These are phyloP conservation scores for Oscheius onirici DNA, from an alignment of 2,888 invertebrate species.

Conservation along the genomic window DNA sequence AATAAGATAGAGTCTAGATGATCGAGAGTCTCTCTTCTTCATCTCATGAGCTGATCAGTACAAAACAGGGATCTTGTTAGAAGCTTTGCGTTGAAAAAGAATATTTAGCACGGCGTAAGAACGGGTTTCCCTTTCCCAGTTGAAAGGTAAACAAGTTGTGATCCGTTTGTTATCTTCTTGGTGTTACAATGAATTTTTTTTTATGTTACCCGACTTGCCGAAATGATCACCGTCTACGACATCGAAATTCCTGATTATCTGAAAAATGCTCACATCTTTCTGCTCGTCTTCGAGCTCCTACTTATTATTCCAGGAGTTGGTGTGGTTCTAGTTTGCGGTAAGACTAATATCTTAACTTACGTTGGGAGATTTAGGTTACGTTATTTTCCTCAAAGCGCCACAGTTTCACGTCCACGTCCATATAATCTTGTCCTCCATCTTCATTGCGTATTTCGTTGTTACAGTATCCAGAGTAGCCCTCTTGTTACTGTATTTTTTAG, in stretches of 20 bases:
- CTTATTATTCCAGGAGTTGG: constrained; percentile 15
- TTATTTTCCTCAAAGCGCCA: constrained; percentile 14
- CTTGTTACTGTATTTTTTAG: constrained; percentile 2
- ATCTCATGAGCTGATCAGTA: too few relatives aligned
- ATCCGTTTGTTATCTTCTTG: too few relatives aligned
- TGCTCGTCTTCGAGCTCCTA: constrained; percentile 18
- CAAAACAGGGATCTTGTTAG: too few relatives aligned
- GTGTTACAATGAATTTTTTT: too few relatives aligned
- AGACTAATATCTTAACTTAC: background rate
- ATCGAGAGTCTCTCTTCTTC: too few relatives aligned
- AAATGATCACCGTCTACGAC: constrained; percentile 29
- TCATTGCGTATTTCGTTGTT: constrained; percentile 21
- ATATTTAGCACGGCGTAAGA: too few relatives aligned
- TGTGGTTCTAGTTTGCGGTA: constrained; percentile 6
- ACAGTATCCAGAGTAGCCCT: constrained; percentile 2
- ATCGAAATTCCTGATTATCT: constrained; percentile 7
- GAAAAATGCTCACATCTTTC: background rate
- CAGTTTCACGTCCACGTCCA: constrained; percentile 28
- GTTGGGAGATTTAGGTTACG: constrained; percentile 28
- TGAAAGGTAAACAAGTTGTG: too few relatives aligned
- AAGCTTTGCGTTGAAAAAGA: too few relatives aligned
- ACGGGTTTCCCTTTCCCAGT: too few relatives aligned
- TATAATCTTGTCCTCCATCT: constrained; percentile 10
- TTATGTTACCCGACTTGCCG: too few relatives aligned
- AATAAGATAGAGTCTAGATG: too few relatives aligned